These are phyloP conservation scores for Notospermus geniculatus DNA, from an alignment of 1,140 invertebrate species.

Conservation along the genomic window DNA sequence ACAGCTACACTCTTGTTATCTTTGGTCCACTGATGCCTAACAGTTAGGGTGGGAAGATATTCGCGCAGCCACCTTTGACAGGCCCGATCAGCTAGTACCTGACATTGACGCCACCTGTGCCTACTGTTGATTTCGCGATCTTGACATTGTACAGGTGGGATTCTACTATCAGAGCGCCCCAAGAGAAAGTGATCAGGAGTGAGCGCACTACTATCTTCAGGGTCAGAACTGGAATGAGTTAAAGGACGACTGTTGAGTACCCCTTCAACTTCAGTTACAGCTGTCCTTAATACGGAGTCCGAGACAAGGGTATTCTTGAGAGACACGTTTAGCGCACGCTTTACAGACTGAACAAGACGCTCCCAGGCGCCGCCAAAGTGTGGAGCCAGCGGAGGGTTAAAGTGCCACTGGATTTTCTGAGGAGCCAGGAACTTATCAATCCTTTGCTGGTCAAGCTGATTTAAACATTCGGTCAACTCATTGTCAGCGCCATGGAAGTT, in stretches of 20 bases:
- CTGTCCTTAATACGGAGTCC: slow-evolving; percentile 15
- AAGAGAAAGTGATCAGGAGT: slow-evolving; percentile 35
- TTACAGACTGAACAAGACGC: no score
- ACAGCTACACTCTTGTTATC: not conserved
- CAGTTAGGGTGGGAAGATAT: slow-evolving; percentile 1
- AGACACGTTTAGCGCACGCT: slow-evolving; percentile 1
- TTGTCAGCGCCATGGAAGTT: slow-evolving; percentile 16
- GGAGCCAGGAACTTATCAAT: no score
- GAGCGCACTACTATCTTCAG: slow-evolving; percentile 26
- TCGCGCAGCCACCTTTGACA: slow-evolving; percentile 16
- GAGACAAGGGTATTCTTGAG: not conserved
- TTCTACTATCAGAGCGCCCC: slow-evolving; percentile 9
- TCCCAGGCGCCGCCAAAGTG: no score
- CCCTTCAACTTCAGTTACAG: slow-evolving; percentile 25
- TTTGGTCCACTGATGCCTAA: not conserved
- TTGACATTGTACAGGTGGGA: slow-evolving; percentile 5
- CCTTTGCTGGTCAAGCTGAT: not conserved
- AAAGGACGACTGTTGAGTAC: slow-evolving; percentile 32
- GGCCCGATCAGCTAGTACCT: slow-evolving; percentile 3
- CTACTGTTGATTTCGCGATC: not conserved
- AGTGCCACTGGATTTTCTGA: not conserved
- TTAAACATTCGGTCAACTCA: not conserved
- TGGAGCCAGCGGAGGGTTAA: no score
- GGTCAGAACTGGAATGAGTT: slow-evolving; percentile 33
- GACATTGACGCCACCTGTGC: slow-evolving; percentile 12